phyloP scores from a whole-genome alignment of 2,113 vertebrate genomes.

The Platichthys stellatus region DNA sequence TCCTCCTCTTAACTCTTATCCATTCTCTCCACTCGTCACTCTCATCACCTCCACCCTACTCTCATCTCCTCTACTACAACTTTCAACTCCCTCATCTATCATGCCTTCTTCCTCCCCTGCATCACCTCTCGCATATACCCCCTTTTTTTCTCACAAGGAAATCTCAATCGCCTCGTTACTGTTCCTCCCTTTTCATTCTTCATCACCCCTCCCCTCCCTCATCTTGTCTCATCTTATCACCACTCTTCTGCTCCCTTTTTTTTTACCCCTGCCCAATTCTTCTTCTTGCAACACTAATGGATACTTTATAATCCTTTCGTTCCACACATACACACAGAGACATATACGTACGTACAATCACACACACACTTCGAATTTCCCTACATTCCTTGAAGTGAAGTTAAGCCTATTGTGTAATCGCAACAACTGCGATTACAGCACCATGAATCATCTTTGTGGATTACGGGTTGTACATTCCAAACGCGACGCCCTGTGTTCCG shows the following conservation, averaged over 20 bases:
- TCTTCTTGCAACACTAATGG: conserved; percentile 44
- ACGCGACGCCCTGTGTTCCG: conserved; percentile 36
- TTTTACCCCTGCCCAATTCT: conserved; percentile 1
- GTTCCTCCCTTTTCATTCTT: neutral
- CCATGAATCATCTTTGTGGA: conserved; percentile 63
- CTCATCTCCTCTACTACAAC: neutral
- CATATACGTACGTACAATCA: conserved; percentile 19
- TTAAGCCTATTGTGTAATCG: conserved; percentile 56
- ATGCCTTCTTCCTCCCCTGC: neutral
- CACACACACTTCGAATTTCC: too few relatives aligned
- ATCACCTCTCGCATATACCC: neutral
- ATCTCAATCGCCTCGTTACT: neutral
- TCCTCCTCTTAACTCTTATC: neutral
- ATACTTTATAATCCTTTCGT: conserved; percentile 38
- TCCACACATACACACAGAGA: neutral
- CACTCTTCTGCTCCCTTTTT: neutral
- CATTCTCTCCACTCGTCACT: neutral
- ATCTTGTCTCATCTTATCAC: neutral
- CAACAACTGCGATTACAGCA: conserved; percentile 57
- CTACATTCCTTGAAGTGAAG: conserved; percentile 38
- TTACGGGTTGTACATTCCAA: conserved; percentile 56
- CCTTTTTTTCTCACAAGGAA: neutral
- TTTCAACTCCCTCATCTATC: neutral
- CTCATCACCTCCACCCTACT: neutral
- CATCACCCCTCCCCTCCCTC: neutral